Conservation (phyloP, 2,797 vertebrate genomes). For the Xenopus petersii region DNA sequence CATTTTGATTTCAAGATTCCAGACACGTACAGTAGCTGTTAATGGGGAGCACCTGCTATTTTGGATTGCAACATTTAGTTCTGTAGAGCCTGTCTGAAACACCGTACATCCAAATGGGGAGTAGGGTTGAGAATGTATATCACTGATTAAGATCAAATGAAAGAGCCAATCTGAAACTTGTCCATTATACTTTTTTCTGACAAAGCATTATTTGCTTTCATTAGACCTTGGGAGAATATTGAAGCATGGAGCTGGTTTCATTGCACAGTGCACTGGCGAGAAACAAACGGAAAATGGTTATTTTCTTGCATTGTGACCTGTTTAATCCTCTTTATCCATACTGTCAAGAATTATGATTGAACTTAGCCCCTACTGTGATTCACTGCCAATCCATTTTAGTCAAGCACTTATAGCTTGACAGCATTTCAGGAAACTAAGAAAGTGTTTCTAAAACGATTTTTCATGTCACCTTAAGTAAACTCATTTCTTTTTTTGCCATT, state of each 20-base stretch:
- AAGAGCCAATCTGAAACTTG: background rate
- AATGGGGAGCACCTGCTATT: background rate
- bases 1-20: background rate
- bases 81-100: background rate
- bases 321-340: background rate
- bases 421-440: conserved; percentile 2
- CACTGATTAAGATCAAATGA: conserved; percentile 17
- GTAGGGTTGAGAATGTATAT: conserved; percentile 7
- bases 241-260: conserved; percentile 1
- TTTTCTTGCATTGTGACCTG: background rate
- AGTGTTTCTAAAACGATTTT: background rate
- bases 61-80: background rate
- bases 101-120: background rate
- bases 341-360: background rate
- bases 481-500: background rate
- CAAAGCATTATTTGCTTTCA: conserved; percentile 10
- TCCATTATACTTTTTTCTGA: background rate
- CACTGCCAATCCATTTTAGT: background rate
- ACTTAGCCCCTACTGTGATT: background rate
- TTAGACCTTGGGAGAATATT: conserved; percentile 1
- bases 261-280: background rate
- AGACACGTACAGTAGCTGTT: background rate
- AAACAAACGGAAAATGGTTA: background rate
- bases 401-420: background rate
- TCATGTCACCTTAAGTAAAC: background rate